Evolutionary conservation across 2,888 invertebrate species (phyloP), one percentile per base, ranked within the genome.

Genomic region (Galeruca laticollis): DNA sequence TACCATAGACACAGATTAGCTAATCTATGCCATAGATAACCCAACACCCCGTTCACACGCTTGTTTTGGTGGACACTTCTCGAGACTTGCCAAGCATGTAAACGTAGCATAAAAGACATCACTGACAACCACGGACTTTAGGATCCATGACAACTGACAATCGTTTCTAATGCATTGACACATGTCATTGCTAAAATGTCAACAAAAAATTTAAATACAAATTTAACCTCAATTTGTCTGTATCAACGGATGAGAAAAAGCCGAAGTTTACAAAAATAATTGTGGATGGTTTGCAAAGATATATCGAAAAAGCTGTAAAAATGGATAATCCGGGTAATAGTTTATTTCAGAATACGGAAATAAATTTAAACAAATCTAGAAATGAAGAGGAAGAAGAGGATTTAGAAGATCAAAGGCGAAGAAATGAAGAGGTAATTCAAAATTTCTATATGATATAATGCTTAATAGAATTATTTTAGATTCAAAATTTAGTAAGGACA

Each of bases 331-430:
- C 91, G 59, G 92, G 91, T 59, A 87, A 90, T 86, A 92, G 92
- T 85, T 87, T 93, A 77, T 92, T 93, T 81, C 90, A 92, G 86
- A 91, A 90, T 71, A 88, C 88, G 35, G 89, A 89, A 78, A 89
- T 93, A 74, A 89, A 90, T 76, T 86, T 93, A 75, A 90, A 91
- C 82, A 88, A 89, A 77, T 86, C 88, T 56, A 90, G 91, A 81
- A 87, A 89, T 63, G 88, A 90, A 66, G 90, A 90, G 78, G 92
- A 93, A 79, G 92, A 93, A 78, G 91, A 90, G 73, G 82, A 82
- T 70, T 79, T 81, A 72, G 77, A 90, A 1, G 91, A 91, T 83
- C 93, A 93, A 81, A 88, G 90, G 81, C 89, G 89, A 78, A 88
- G 90, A 37, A 87, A 91, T 74, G 89, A 89, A 81, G 92, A 92